These are phyloP conservation scores for Brevimyrus niger DNA, from an alignment of 2,113 vertebrate genomes.

Conservation along the genomic window DNA sequence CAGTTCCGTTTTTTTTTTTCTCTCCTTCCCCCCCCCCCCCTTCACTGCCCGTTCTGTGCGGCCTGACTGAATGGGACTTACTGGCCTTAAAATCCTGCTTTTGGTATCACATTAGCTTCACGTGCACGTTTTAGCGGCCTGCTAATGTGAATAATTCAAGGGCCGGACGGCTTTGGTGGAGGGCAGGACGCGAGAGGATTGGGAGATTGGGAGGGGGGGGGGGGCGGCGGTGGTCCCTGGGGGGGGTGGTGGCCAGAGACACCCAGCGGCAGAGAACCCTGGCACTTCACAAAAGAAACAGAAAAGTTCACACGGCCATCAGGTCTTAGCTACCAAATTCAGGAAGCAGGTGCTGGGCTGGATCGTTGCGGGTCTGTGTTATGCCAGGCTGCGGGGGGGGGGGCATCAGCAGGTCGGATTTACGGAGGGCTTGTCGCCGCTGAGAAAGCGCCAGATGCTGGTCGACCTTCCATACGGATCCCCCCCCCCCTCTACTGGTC, in stretches of 20 bases:
- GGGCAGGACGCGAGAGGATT: not conserved
- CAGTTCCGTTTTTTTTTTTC: conserved; percentile 55
- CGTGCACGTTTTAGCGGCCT: conserved; percentile 30
- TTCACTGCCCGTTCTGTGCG: conserved; percentile 56
- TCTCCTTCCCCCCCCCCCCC: conserved; percentile 8
- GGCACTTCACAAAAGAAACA: conserved; percentile 45
- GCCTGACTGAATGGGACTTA: conserved; percentile 63
- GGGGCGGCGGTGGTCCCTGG: not conserved
- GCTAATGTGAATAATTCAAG: conserved; percentile 39
- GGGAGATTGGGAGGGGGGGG: not conserved
- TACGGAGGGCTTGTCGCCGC: not conserved
- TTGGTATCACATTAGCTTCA: conserved; percentile 61
- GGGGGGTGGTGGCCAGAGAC: not conserved
- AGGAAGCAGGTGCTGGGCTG: conserved; percentile 30
- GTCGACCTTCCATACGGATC: not conserved
- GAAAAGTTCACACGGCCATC: conserved; percentile 53
- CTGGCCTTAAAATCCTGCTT: conserved; percentile 63
- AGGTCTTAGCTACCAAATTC: conserved; percentile 38
- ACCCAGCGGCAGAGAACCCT: conserved; percentile 15
- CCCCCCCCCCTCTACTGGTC: no score
- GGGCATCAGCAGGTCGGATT: not conserved
- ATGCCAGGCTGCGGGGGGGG: conserved; percentile 30
- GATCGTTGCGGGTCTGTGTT: no score
- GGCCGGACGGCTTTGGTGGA: conserved; percentile 19
- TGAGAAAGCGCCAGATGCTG: no score